A percentile compares a stretch with the other conserved stretches of the same genome.
phyloP scores from a whole-genome alignment of 2,797 vertebrate genomes.

The Trichosurus vulpecula region DNA sequence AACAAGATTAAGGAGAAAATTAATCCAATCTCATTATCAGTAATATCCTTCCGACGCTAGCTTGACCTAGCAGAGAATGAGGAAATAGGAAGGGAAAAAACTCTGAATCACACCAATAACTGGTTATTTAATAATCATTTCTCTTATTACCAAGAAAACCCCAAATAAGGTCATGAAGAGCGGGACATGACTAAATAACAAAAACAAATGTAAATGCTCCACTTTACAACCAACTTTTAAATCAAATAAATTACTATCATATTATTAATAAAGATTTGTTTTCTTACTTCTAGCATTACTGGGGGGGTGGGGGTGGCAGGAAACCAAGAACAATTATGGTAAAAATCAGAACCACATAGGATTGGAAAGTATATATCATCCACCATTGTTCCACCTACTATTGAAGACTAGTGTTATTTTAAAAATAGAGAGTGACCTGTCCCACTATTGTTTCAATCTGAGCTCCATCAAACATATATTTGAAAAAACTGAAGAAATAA shows the following conservation, averaged over 20 bases:
- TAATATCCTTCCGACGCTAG: not conserved
- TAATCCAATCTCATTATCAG: no score
- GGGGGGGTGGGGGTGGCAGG: not conserved
- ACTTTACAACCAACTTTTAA: conserved; percentile 25
- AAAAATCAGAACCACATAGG: not conserved
- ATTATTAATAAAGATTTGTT: not conserved
- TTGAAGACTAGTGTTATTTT: not conserved
- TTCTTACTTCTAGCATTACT: not conserved
- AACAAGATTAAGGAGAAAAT: not conserved
- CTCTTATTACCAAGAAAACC: not conserved
- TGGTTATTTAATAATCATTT: not conserved
- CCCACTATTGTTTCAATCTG: not conserved
- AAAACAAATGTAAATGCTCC: not conserved
- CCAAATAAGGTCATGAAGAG: not conserved
- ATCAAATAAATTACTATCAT: conserved; percentile 9
- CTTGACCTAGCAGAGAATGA: not conserved
- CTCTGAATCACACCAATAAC: not conserved
- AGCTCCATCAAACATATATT: not conserved
- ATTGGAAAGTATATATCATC: not conserved
- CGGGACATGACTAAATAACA: not conserved
- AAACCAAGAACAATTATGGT: not conserved
- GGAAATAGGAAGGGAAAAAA: not conserved
- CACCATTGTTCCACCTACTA: not conserved
- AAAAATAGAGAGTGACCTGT: not conserved
- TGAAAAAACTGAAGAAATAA: not conserved